Evolutionary conservation across 35 echinoderm and acorn worm genomes (phyloP).

Genomic region (Diadema setosum): DNA sequence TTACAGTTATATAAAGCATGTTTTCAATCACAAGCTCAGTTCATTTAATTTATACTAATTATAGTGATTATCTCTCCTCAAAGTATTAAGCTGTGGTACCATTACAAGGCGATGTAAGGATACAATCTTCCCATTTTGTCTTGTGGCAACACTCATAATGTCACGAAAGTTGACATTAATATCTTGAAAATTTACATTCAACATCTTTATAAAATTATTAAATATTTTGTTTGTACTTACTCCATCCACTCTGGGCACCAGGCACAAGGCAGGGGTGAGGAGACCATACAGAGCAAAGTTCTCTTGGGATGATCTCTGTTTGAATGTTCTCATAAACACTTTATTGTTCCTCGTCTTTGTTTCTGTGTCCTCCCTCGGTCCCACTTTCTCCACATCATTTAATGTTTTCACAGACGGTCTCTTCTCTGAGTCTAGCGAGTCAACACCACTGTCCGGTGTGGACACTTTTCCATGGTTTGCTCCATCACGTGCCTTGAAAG

Average conservation of each 20-base stretch:
- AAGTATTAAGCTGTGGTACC: too few relatives aligned
- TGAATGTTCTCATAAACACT: constrained; percentile 69
- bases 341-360: constrained; percentile 4
- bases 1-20: too few relatives aligned
- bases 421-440: constrained; percentile 8
- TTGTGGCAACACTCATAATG: too few relatives aligned
- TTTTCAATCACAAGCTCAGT: too few relatives aligned
- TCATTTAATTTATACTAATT: too few relatives aligned
- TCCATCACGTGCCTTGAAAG: background rate
- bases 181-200: too few relatives aligned
- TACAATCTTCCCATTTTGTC: too few relatives aligned
- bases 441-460: constrained; percentile 44
- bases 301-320: constrained; percentile 79
- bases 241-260: constrained; percentile 91
- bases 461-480: constrained; percentile 23
- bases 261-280: constrained; percentile 74
- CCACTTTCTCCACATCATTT: background rate
- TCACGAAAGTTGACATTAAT: too few relatives aligned
- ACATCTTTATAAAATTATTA: too few relatives aligned
- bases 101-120: too few relatives aligned
- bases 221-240: too few relatives aligned
- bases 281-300: constrained; percentile 95
- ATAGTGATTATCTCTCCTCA: too few relatives aligned
- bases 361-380: background rate
- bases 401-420: constrained; percentile 25